These are phyloP conservation scores for Formica selysi DNA, from an alignment of 1,140 invertebrate species.

Conservation along the genomic window DNA sequence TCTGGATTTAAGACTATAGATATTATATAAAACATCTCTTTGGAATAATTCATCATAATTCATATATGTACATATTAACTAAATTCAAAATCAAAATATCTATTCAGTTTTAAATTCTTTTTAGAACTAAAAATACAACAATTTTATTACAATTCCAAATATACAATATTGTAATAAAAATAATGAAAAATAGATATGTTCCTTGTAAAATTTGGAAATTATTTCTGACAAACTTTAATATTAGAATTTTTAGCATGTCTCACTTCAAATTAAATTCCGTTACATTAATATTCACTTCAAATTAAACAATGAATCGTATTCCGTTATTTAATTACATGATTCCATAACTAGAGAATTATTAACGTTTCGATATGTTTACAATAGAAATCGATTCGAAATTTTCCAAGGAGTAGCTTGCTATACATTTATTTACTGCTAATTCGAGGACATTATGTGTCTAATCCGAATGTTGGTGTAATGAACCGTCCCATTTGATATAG, in stretches of 20 bases:
- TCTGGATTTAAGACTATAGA: no score
- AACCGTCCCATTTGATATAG: conserved; percentile 6
- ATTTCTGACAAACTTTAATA: not conserved
- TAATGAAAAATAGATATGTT: not conserved
- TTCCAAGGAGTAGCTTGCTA: not conserved
- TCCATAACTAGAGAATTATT: not conserved
- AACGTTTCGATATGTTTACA: not conserved
- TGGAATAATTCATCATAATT: not conserved
- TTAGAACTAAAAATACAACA: not conserved
- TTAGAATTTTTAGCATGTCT: not conserved
- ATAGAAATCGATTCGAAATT: not conserved
- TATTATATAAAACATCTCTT: not conserved
- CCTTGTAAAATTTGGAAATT: not conserved
- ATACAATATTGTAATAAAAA: not conserved
- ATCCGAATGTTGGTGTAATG: conserved; percentile 8
- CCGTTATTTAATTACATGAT: no score
- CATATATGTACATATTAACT: not conserved
- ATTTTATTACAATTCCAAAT: no score
- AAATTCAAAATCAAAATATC: not conserved
- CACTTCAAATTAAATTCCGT: not conserved
- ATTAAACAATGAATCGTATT: not conserved
- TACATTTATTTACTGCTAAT: not conserved
- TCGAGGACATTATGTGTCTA: not conserved
- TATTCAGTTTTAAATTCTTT: not conserved
- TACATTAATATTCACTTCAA: not conserved